Evolutionary conservation across 1,140 invertebrate species (phyloP).

Genomic region (Drosophila biarmipes): DNA sequence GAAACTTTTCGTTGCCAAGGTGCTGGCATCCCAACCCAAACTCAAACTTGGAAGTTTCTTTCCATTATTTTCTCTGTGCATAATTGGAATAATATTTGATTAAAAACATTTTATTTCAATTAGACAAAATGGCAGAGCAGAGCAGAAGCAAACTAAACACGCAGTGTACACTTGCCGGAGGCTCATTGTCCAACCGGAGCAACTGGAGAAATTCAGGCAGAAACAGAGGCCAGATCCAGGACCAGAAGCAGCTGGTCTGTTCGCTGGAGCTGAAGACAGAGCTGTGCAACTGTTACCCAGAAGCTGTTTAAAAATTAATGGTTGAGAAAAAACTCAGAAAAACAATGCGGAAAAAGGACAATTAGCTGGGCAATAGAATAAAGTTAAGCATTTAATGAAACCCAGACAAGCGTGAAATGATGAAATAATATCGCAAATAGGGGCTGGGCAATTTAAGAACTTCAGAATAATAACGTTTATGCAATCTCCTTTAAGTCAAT

Average conservation of each 20-base stretch:
- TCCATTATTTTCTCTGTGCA: constrained; percentile 65
- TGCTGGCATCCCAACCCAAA: neutral
- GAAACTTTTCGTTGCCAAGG: neutral
- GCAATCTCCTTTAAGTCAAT: too few species aligned
- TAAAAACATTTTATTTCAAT: constrained; percentile 82
- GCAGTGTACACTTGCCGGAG: constrained; percentile 53
- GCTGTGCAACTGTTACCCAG: constrained; percentile 37
- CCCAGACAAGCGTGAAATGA: constrained; percentile 63
- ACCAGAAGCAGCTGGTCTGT: constrained; percentile 55
- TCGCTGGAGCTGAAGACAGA: constrained; percentile 62
- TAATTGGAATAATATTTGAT: constrained; percentile 82
- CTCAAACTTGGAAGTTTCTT: constrained; percentile 36
- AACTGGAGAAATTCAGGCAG: constrained; percentile 19
- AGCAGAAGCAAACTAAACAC: constrained; percentile 51
- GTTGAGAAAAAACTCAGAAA: constrained; percentile 21
- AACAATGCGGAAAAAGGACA: constrained; percentile 64
- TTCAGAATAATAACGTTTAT: too few species aligned
- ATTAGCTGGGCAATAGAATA: constrained; percentile 56
- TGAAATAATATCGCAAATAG: constrained; percentile 64
- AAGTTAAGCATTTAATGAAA: constrained; percentile 73
- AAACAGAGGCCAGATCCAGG: constrained; percentile 8
- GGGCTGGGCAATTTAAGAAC: neutral
- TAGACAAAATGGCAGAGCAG: constrained; percentile 51
- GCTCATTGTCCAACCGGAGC: constrained; percentile 56
- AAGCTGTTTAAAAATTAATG: constrained; percentile 52